Percentiles rank a stretch among this genome's conserved stretches.
Evolutionary conservation across 2,888 invertebrate species (phyloP).

Genomic region (Drosophila siamana): DNA sequence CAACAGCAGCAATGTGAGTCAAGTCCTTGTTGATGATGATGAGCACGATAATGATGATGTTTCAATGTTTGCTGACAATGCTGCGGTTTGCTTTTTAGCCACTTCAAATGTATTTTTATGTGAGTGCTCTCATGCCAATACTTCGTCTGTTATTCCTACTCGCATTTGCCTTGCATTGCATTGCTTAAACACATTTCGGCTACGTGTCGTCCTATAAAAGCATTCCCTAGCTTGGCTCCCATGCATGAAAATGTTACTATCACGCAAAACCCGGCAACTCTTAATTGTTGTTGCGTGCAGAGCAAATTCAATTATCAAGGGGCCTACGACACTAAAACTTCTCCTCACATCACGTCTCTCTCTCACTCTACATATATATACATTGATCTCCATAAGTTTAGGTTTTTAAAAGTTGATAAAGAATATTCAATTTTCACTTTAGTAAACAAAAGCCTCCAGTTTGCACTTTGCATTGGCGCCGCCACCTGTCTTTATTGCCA

Average conservation of each 20-base stretch:
- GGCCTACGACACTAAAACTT: neutral
- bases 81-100: slow-evolving; percentile 67
- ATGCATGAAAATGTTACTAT: slow-evolving; percentile 22
- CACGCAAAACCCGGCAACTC: slow-evolving; percentile 17
- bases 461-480: slow-evolving; percentile 2
- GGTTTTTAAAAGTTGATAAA: neutral
- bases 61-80: slow-evolving; percentile 73
- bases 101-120: slow-evolving; percentile 77
- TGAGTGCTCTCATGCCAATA: slow-evolving; percentile 43
- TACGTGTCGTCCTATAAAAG: slow-evolving; percentile 61
- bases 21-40: slow-evolving; percentile 43
- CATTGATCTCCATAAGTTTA: slow-evolving; percentile 2
- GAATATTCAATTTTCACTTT: neutral
- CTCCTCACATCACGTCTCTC: neutral
- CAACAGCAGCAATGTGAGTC: slow-evolving; percentile 29
- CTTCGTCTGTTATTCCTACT: slow-evolving; percentile 7
- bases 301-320: slow-evolving; percentile 39
- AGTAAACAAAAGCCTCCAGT: neutral
- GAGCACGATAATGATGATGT: slow-evolving; percentile 58
- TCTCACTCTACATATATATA: neutral
- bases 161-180: slow-evolving; percentile 63
- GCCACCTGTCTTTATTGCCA: slow-evolving; percentile 8
- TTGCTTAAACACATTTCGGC: slow-evolving; percentile 68
- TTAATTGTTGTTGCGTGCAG: slow-evolving; percentile 63
- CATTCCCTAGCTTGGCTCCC: slow-evolving; percentile 27